Base-by-base conservation (phyloP, 2,113 vertebrate genomes). In the Equus quagga region DNA sequence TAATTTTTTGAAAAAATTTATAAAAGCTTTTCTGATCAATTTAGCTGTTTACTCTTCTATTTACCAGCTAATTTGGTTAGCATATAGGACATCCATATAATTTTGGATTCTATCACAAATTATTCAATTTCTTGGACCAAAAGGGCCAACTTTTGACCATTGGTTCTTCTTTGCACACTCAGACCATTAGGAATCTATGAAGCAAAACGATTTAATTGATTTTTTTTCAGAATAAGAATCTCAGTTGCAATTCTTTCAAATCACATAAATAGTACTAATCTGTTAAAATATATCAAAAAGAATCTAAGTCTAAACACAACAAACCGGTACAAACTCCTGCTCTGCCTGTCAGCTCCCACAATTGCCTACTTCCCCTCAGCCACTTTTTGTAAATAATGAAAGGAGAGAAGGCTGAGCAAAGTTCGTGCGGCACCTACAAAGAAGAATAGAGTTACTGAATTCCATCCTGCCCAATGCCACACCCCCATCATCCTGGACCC, bases 221-320 rank as follows among this genome's bases (percentile, higher is more conserved):
- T 79, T 81, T 83, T 80, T 80, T 90, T 26, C 81, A 69, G 62
- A 94, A 70, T 72, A 33, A 64, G 78, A 82, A 90, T 94, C 58
- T 80, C 49, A 31, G 36, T 76, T 76, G 44, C 65, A 44, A 4
- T 62, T 92, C 36, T 94, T 76, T 87, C 62, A 94, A n/a, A 76
- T 36, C 49, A 82, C 41, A 64, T 72, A 44, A 65, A 92, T 72
- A 79, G n/a, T 56, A 49, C 19, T 51, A 69, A 58, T 70, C 51
- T 80, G 49, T 72, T 58, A 44, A 86, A 87, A 9, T 62, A 44
- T 46, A 76, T 65, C 26, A 76, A 44, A 80, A 82, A 78, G 15
- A 87, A 83, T 58, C 78, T 92, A 78, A 21, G 26, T 92, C 69
- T 84, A 56, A 86, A 79, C 67, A 36, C 26, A 28, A 79, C 44